Evolutionary conservation across 2,113 vertebrate species (phyloP), one percentile per base, ranked within the genome.

Genomic region (Platichthys flesus): DNA sequence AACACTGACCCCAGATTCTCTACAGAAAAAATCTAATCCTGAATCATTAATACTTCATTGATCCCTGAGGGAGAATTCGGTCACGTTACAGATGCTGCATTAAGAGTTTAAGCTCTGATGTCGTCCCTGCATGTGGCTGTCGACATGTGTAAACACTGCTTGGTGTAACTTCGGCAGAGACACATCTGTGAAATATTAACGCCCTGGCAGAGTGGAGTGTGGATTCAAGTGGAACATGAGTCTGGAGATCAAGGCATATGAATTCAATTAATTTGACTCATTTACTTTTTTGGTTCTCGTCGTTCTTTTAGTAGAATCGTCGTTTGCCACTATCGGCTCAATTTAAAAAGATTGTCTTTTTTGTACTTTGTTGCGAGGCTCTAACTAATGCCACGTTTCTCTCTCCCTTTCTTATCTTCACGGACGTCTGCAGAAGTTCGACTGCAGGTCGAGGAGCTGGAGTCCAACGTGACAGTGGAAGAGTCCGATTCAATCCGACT

Each of bases 401-500:
- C 45, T n/a, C 40, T 16, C 23, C 79, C 55, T 65, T 2, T 55
- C 37, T 62, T 26, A 1, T 20, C 15, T 23, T 61, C n/a, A 55
- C 31, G 16, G 15, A 14, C 66, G 18, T 56, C 71, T 26, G 28
- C 92, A 99, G 97, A 96, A 72, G 92, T 96, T 1, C 95, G 94
- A 31, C 87, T 99, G 67, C 97, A 97, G 90, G 96, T 99, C 69
- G 97, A 98, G 85, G 95, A 97, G 0, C 63, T 90, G 2, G 95
- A 95, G 0, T 93, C 95, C 24, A 99, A 99, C 7, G 85, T 98
- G 67, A 98, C 97, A 0, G 94, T 98, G 57, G 62, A 90, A 0
- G 96, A 97, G 87, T 94, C 95, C 15, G 92, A 93, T 7, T 94
- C 95, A 2, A 96, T 99, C 87, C 94, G 93, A 0, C 85, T 99